Evolutionary conservation across 2,797 vertebrate species (phyloP).

Genomic region (Holocentrus rufus): DNA sequence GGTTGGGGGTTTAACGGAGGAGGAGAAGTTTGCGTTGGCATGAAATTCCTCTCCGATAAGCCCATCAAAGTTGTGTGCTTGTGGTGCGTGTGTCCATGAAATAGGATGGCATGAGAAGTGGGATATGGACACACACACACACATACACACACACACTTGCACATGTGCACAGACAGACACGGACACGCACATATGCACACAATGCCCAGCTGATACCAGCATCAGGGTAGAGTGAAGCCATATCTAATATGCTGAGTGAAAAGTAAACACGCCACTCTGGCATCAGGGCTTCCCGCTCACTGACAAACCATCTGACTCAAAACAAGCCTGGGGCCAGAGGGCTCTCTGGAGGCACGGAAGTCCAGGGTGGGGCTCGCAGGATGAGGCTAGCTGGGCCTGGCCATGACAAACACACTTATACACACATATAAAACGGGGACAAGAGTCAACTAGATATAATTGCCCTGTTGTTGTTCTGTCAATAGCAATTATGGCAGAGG

Average conservation of each 20-base stretch:
- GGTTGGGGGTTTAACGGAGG: background rate
- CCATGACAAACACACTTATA: conserved; percentile 34
- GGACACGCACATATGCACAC: conserved; percentile 27
- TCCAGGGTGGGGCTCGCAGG: conserved; percentile 39
- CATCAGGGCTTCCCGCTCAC: conserved; percentile 75
- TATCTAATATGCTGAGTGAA: conserved; percentile 83
- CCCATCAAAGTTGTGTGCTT: conserved; percentile 47
- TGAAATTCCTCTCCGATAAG: conserved; percentile 74
- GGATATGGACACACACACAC: conserved; percentile 27
- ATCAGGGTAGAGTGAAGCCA: conserved; percentile 77
- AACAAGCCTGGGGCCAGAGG: conserved; percentile 64
- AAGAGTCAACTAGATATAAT: conserved; percentile 52
- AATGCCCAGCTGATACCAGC: conserved; percentile 78
- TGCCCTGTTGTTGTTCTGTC: conserved; percentile 49
- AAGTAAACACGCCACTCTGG: conserved; percentile 75
- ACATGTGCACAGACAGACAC: conserved; percentile 14
- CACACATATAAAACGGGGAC: conserved; percentile 27
- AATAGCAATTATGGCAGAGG: conserved; percentile 38
- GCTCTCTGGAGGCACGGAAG: conserved; percentile 38
- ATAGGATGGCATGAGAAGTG: conserved; percentile 39
- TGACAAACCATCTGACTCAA: conserved; percentile 66
- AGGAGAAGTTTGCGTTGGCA: conserved; percentile 27
- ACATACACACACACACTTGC: conserved; percentile 24
- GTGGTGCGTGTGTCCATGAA: conserved; percentile 47
- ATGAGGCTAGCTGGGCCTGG: conserved; percentile 16